Evolutionary conservation across 2,888 invertebrate species (phyloP).

Genomic region (Epirrita christyi): DNA sequence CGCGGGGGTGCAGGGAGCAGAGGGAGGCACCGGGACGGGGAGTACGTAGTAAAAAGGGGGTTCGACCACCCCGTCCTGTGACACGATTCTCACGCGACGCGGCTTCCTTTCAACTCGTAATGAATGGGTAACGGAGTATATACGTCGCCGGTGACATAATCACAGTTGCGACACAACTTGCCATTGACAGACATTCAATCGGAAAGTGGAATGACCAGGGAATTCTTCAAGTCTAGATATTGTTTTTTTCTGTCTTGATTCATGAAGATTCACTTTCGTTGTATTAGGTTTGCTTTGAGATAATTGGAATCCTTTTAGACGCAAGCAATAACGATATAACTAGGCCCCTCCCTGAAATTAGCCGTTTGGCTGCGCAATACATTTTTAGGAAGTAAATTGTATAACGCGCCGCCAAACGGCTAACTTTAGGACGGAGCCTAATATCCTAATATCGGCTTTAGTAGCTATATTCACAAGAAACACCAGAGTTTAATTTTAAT

Average conservation of each 20-base stretch:
- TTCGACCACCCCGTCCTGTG: slow-evolving; percentile 62
- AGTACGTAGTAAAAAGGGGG: slow-evolving; percentile 45
- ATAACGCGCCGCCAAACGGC: too few relatives aligned
- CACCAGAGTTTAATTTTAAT: too few relatives aligned
- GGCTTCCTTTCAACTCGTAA: slow-evolving; percentile 77
- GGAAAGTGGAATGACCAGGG: slow-evolving; percentile 57
- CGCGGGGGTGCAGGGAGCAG: slow-evolving; percentile 58
- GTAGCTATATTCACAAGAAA: too few relatives aligned
- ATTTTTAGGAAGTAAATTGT: too few relatives aligned
- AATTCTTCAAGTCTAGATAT: slow-evolving; percentile 47
- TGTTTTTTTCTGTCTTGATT: slow-evolving; percentile 42
- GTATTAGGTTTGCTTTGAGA: slow-evolving; percentile 12
- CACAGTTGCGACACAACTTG: slow-evolving; percentile 47
- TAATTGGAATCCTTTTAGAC: background rate
- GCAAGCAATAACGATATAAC: too few relatives aligned
- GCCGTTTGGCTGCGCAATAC: too few relatives aligned
- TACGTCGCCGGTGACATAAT: slow-evolving; percentile 71
- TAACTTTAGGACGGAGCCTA: too few relatives aligned
- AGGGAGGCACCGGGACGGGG: slow-evolving; percentile 41
- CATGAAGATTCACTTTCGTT: slow-evolving; percentile 43
- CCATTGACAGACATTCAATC: slow-evolving; percentile 55
- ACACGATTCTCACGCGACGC: slow-evolving; percentile 83
- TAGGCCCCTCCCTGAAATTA: too few relatives aligned
- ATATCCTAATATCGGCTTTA: too few relatives aligned
- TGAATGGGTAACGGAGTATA: slow-evolving; percentile 78